Base-by-base conservation (phyloP, 2,888 invertebrate genomes). In the Melipona bicolor region DNA sequence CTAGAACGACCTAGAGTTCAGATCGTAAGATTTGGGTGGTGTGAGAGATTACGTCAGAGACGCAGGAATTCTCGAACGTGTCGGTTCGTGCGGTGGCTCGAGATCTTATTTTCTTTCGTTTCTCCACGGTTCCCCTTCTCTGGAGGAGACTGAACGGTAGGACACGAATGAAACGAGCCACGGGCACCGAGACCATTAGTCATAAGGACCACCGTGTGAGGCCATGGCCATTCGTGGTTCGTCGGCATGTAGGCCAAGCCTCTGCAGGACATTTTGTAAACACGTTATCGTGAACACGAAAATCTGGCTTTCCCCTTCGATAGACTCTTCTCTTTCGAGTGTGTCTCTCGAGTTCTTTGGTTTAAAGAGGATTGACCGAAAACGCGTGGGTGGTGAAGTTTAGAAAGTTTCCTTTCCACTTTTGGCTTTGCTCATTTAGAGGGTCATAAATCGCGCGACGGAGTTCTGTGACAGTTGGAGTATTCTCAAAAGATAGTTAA, bases 221-320 rank as follows among this genome's bases (percentile, higher is more conserved):
- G 21, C 56, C 61, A 78, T 79, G 56, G 83, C 73, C 64, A 78
- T 79, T 71, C 87, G 59, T 61, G 56, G 74, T 17, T 65, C 81
- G 82, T 77, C 74, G 81, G 80, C 81, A 87, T 84, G 69, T 81
- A 82, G 77, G 64, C 78, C 75, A 79, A 75, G 64, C 75, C 86
- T 76, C 79, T 71, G 73, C 78, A 49, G 78, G 79, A 74, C 88
- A 88, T 86, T 90, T 90, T 86, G 90, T 90, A 91, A 91, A 91
- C 88, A 89, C 86, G 81, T 88, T 87, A 90, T 90, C 80, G 68
- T 81, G 75, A 72, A 81, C 81, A 79, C 69, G 79, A 87, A 80
- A 82, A 56, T 69, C 65, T 69, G 74, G 32, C 71, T 72, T 36
- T 52, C 67, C 11, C 11, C 24, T 21, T 19, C 13, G 4, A 17